Evolutionary conservation across 2,797 vertebrate species (phyloP).

Genomic region (Columba guinea): DNA sequence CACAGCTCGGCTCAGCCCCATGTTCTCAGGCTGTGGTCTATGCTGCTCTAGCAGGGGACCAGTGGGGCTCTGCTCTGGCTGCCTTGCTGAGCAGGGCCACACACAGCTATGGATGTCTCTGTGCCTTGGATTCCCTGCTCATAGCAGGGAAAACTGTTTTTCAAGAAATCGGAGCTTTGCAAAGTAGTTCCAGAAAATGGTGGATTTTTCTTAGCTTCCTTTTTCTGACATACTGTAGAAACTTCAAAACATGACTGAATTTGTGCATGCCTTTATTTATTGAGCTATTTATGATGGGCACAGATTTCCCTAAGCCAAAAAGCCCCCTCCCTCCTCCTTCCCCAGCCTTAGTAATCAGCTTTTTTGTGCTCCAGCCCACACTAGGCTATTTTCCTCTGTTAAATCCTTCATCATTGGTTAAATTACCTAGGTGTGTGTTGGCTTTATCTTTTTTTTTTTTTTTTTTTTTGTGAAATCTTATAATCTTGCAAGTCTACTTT

Average conservation of each 20-base stretch:
- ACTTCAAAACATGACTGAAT: conserved; percentile 43
- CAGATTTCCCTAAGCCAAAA: conserved; percentile 62
- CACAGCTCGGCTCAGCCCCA: rapidly evolving
- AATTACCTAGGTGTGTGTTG: conserved; percentile 42
- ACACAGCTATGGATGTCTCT: background rate
- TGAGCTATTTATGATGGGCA: conserved; percentile 56
- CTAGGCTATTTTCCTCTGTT: conserved; percentile 65
- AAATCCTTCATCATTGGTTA: conserved; percentile 45
- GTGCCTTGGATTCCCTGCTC: background rate
- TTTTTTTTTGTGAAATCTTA: background rate
- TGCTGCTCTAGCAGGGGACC: background rate
- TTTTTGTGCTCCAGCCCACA: conserved; percentile 59
- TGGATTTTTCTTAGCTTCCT: background rate
- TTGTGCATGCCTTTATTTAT: conserved; percentile 59
- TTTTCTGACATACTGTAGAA: conserved; percentile 4
- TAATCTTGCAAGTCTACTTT: background rate
- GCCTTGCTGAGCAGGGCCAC: background rate
- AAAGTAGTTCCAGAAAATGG: background rate
- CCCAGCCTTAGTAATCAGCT: conserved; percentile 59
- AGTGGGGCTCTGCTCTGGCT: background rate
- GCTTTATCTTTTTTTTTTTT: background rate
- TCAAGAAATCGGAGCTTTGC: background rate
- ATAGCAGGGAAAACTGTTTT: background rate
- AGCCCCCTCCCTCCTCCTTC: conserved; percentile 61
- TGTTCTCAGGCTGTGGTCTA: background rate